Percentiles rank a stretch among this genome's conserved stretches.
Evolutionary conservation across 2,888 invertebrate genomes (phyloP).

Genomic region (Sclerodermus sp.): DNA sequence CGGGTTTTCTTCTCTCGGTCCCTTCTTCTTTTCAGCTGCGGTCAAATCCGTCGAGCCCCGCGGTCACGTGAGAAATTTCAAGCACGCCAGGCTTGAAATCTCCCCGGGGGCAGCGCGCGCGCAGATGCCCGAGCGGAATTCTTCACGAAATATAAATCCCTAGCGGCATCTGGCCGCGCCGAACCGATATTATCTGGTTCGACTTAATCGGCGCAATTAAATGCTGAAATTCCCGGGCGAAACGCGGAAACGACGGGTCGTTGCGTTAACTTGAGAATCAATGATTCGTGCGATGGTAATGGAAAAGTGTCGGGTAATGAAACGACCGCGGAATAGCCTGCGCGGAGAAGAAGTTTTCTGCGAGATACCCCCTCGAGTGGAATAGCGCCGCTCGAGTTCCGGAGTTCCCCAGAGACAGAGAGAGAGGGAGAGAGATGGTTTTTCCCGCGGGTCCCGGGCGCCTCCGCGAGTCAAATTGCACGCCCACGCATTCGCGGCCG

Average conservation of each 20-base stretch:
- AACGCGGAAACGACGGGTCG: neutral
- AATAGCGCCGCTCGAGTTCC: neutral
- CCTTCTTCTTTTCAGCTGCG: no score
- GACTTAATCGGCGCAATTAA: neutral
- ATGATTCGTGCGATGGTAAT: no score
- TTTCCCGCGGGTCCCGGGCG: conserved; percentile 1
- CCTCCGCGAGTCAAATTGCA: conserved; percentile 3
- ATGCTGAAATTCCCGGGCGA: neutral
- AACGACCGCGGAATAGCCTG: no score
- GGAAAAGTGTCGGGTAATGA: no score
- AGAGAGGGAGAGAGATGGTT: neutral
- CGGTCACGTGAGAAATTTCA: conserved; percentile 7
- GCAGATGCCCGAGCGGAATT: conserved; percentile 7
- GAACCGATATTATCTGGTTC: conserved; percentile 17
- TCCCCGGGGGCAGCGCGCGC: conserved; percentile 7
- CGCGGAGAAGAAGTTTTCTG: no score
- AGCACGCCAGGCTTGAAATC: conserved; percentile 7
- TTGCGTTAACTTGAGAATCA: no score
- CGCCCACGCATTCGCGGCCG: conserved; percentile 23
- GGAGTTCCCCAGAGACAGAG: neutral
- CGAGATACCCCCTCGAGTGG: neutral
- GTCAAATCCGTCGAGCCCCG: no score
- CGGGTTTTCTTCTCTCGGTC: no score
- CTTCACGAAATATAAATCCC: conserved; percentile 12
- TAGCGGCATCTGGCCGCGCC: no score